Evolutionary conservation across 2,113 vertebrate genomes (phyloP).

Genomic region (Alethe diademata): DNA sequence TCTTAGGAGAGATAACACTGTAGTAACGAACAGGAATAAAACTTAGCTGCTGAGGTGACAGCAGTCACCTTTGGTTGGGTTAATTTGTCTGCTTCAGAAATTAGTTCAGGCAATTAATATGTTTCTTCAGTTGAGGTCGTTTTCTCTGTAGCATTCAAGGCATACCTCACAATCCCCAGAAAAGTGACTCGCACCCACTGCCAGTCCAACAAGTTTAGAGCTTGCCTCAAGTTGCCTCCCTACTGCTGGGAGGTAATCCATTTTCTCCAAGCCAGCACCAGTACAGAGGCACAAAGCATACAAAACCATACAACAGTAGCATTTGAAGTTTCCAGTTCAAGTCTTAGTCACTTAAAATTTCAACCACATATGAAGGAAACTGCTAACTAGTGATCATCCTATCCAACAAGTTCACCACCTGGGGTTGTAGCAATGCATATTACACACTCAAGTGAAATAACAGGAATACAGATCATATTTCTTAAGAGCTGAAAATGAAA

Average conservation of each 20-base stretch:
- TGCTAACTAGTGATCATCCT: background rate
- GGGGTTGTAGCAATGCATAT: background rate
- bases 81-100: background rate
- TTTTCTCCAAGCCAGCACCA: background rate
- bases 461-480: background rate
- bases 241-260: background rate
- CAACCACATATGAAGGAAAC: background rate
- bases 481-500: background rate
- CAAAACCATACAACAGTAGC: background rate
- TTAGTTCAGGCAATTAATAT: rapidly evolving
- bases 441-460: background rate
- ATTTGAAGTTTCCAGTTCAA: background rate
- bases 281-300: background rate
- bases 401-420: background rate
- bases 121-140: background rate
- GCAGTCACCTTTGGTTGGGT: background rate
- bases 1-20: background rate
- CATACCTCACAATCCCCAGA: background rate
- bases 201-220: background rate
- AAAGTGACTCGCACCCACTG: rapidly evolving
- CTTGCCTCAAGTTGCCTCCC: background rate
- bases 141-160: background rate
- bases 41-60: background rate
- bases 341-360: background rate
- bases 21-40: background rate